A percentile compares a stretch with the other conserved stretches of the same genome.
Conservation (phyloP, 2,888 invertebrate species). For the Gandaritis pyraliata region DNA sequence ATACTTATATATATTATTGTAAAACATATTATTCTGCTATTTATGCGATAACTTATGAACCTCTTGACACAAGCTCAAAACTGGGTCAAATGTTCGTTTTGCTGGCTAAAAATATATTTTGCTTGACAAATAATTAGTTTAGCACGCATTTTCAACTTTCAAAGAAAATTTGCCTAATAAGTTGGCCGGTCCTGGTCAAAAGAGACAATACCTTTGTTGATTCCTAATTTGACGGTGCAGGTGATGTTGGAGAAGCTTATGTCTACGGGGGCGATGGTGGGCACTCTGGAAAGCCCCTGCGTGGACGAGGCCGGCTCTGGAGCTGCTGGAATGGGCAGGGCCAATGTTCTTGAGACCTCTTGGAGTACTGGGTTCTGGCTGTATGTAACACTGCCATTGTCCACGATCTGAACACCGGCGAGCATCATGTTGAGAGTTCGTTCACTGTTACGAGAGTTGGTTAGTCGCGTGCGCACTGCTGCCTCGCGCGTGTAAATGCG, state of each 20-base stretch:
- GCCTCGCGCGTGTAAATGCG: conserved; percentile 64
- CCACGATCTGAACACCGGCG: conserved; percentile 76
- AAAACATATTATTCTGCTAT: conserved; percentile 27
- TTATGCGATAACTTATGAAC: conserved; percentile 39
- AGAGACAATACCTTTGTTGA: conserved; percentile 86
- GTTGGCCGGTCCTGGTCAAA: neutral
- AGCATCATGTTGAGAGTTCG: conserved; percentile 67
- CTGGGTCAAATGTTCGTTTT: conserved; percentile 32
- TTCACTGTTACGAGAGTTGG: conserved; percentile 39
- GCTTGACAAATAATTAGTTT: conserved; percentile 13
- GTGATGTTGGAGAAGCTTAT: conserved; percentile 90
- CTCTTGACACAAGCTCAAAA: conserved; percentile 30
- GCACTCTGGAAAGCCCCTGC: conserved; percentile 57
- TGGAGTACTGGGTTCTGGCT: conserved; percentile 29
- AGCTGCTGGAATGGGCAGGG: conserved; percentile 32
- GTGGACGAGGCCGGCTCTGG: conserved; percentile 23
- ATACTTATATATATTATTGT: conserved; percentile 15
- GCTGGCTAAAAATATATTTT: conserved; percentile 24
- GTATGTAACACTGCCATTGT: conserved; percentile 66
- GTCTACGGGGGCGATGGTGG: conserved; percentile 84
- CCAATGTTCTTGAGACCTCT: conserved; percentile 12
- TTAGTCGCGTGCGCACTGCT: conserved; percentile 60
- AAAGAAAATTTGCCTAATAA: neutral
- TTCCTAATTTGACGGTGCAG: conserved; percentile 89
- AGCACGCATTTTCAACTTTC: neutral